These are phyloP conservation scores for Reticulitermes speratus DNA, from an alignment of 1,140 invertebrate genomes.

Conservation along the genomic window DNA sequence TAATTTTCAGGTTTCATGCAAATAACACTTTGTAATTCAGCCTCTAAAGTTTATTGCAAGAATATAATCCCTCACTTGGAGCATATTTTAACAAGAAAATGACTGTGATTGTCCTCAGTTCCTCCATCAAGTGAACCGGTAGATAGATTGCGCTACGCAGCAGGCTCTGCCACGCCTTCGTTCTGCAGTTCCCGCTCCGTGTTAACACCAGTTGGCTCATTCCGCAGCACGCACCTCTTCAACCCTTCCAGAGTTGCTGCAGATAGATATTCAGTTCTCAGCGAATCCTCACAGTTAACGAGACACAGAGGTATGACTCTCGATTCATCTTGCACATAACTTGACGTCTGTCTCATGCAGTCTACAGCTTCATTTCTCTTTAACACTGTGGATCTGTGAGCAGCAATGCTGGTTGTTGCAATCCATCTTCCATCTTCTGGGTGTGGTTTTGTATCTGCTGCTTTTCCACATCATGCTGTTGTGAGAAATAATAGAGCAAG, in stretches of 20 bases:
- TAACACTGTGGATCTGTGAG: too few relatives aligned
- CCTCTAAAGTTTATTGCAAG: too few relatives aligned
- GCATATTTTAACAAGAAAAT: background rate
- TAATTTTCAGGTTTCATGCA: too few relatives aligned
- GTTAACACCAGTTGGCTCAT: slow-evolving; percentile 40
- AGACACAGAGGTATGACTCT: slow-evolving; percentile 39
- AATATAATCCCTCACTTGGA: too few relatives aligned
- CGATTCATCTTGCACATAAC: background rate
- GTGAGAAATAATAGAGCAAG: too few relatives aligned
- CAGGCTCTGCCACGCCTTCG: slow-evolving; percentile 36
- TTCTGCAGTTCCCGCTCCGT: slow-evolving; percentile 38
- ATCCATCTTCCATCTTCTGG: too few relatives aligned
- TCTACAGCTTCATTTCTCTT: background rate
- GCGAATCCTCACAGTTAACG: slow-evolving; percentile 34
- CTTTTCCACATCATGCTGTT: too few relatives aligned
- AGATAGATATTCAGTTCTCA: slow-evolving; percentile 34
- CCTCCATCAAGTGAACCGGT: slow-evolving; percentile 10
- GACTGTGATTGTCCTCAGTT: background rate
- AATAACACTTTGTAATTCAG: too few relatives aligned
- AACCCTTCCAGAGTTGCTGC: slow-evolving; percentile 36
- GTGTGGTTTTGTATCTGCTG: too few relatives aligned
- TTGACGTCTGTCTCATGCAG: background rate
- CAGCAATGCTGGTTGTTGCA: too few relatives aligned
- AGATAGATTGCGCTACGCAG: slow-evolving; percentile 23
- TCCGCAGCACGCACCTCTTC: slow-evolving; percentile 38